Evolutionary conservation across 2,888 invertebrate species (phyloP).

Genomic region (Oscheius sp.): DNA sequence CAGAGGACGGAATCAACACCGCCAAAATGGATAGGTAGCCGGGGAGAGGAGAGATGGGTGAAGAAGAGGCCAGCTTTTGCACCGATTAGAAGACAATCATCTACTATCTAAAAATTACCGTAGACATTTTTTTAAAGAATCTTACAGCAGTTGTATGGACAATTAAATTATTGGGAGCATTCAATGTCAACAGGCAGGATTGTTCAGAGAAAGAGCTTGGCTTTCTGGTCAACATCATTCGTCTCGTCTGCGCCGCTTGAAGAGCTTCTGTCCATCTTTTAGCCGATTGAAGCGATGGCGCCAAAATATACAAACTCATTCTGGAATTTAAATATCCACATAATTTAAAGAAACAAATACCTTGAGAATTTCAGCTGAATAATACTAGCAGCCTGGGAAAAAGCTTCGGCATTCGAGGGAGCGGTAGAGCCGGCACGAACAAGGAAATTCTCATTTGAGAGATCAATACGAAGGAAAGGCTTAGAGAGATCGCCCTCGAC

Average conservation of each 20-base stretch:
- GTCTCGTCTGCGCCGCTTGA: conserved; percentile 45
- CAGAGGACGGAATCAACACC: conserved; percentile 57
- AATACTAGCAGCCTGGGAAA: conserved; percentile 44
- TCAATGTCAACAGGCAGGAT: conserved; percentile 46
- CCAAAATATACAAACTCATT: conserved; percentile 45
- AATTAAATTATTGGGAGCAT: conserved; percentile 51
- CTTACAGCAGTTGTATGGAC: conserved; percentile 48
- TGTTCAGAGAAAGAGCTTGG: conserved; percentile 48
- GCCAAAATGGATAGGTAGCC: conserved; percentile 60
- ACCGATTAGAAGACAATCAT: conserved; percentile 64
- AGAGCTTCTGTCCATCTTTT: conserved; percentile 51
- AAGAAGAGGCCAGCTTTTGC: conserved; percentile 67
- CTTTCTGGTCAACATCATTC: conserved; percentile 50
- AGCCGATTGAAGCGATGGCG: conserved; percentile 46
- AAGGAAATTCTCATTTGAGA: conserved; percentile 63
- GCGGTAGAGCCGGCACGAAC: conserved; percentile 47
- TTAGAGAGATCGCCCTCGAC: conserved; percentile 50
- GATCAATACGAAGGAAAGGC: conserved; percentile 47
- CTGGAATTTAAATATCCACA: conserved; percentile 28
- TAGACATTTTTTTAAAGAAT: neutral
- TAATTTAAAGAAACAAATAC: conserved; percentile 41
- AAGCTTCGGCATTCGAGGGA: conserved; percentile 45
- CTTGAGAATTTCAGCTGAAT: conserved; percentile 64
- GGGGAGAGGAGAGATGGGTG: conserved; percentile 51
- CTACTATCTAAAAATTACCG: conserved; percentile 37